phyloP scores from a whole-genome alignment of 2,888 invertebrate species.

The Autographa pulchrina region DNA sequence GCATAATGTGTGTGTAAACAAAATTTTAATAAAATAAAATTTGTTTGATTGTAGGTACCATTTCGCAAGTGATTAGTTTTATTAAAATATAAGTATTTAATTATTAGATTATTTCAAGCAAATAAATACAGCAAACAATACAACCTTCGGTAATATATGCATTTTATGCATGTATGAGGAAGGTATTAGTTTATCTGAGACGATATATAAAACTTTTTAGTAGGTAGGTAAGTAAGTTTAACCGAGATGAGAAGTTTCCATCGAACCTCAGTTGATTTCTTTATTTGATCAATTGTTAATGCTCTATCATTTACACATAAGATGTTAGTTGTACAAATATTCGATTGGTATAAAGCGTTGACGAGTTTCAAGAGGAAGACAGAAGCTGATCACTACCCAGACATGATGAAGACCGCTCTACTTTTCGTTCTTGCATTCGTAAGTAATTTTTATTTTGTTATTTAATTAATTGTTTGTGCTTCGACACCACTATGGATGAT shows the following conservation, averaged over 20 bases:
- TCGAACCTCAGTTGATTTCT: conserved; percentile 21
- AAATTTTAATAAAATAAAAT: no score
- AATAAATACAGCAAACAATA: no score
- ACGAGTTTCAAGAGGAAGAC: neutral
- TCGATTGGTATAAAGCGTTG: conserved; percentile 39
- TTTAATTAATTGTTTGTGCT: neutral
- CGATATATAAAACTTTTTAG: neutral
- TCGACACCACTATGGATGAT: no score
- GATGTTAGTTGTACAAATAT: conserved; percentile 34
- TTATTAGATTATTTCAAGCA: no score
- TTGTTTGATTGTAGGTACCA: no score
- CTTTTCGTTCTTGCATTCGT: conserved; percentile 41
- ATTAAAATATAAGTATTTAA: neutral
- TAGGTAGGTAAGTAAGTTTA: neutral
- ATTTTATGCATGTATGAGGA: no score
- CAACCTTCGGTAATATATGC: no score
- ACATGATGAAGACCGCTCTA: conserved; percentile 51
- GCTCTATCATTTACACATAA: neutral
- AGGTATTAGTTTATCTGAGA: neutral
- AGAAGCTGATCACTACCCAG: conserved; percentile 31
- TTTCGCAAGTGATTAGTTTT: no score
- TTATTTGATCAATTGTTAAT: conserved; percentile 33
- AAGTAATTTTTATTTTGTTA: conserved; percentile 30
- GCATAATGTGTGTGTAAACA: no score
- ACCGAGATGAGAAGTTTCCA: neutral